Percentiles rank a stretch among this genome's conserved stretches.
These are phyloP conservation scores for Pithys albifrons DNA, from an alignment of 2,113 vertebrate genomes.

Conservation along the genomic window DNA sequence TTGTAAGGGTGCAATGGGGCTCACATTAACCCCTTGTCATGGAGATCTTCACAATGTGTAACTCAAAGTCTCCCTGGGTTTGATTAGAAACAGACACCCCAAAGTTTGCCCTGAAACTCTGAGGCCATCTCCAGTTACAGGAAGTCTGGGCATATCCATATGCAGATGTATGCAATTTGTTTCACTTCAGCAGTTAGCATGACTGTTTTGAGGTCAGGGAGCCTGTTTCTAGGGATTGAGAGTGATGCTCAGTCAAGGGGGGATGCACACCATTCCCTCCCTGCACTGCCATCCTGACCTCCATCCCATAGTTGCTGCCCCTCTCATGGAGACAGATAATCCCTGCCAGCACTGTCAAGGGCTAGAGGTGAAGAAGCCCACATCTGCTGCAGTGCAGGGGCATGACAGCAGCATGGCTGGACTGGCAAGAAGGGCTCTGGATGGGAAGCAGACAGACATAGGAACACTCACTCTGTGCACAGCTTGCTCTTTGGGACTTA, in stretches of 20 bases:
- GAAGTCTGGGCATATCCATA: slow-evolving; percentile 39
- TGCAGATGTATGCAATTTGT: slow-evolving; percentile 57
- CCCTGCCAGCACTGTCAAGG: too few relatives aligned
- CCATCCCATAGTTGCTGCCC: neutral
- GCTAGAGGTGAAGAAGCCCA: neutral
- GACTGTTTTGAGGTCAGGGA: neutral
- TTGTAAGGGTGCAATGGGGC: neutral
- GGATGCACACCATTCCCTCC: neutral
- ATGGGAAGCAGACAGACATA: neutral
- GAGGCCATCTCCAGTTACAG: slow-evolving; percentile 58
- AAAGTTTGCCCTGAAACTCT: slow-evolving; percentile 23
- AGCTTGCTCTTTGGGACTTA: slow-evolving; percentile 16
- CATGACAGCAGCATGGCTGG: neutral
- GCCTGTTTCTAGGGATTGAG: neutral
- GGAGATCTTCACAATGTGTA: neutral
- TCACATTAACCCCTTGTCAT: neutral
- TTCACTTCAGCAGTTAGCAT: neutral
- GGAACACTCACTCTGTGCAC: neutral
- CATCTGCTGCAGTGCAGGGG: neutral
- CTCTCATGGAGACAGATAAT: neutral
- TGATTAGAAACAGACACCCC: slow-evolving; percentile 58
- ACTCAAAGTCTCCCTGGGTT: slow-evolving; percentile 3
- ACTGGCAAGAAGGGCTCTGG: neutral
- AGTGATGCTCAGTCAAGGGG: neutral
- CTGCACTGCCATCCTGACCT: rapidly evolving